These are phyloP conservation scores for Scaptomyza graminum DNA, from an alignment of 1,140 invertebrate species.

Conservation along the genomic window DNA sequence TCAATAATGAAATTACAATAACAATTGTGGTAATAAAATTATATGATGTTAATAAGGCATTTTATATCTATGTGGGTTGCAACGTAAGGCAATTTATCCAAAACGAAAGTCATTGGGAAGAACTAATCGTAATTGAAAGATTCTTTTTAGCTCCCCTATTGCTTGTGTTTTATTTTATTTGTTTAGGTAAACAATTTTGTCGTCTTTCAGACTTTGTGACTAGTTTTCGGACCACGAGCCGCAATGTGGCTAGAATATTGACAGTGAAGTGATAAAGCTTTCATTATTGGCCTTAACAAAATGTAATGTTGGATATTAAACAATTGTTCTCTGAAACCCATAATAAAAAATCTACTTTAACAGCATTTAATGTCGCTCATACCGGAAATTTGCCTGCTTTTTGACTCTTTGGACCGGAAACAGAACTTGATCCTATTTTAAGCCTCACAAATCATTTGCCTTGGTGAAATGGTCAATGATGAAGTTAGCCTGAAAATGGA, in stretches of 20 bases:
- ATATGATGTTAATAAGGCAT: background rate
- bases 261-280: too few species aligned
- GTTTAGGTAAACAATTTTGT: background rate
- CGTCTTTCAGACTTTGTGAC: background rate
- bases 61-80: background rate
- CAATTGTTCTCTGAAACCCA: too few species aligned
- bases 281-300: too few species aligned
- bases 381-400: slow-evolving; percentile 1
- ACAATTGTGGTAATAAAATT: background rate
- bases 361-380: too few species aligned
- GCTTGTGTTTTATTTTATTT: background rate
- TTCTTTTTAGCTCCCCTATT: too few species aligned
- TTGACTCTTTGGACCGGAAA: background rate
- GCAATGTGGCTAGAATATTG: too few species aligned
- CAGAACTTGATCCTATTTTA: slow-evolving; percentile 3
- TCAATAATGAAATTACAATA: background rate
- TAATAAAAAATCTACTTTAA: too few species aligned
- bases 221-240: too few species aligned
- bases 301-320: too few species aligned
- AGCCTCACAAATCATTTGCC: slow-evolving; percentile 55
- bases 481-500: slow-evolving; percentile 44
- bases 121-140: too few species aligned
- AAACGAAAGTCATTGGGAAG: too few species aligned
- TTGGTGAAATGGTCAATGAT: slow-evolving; percentile 43
- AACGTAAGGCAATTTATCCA: too few species aligned